Conservation (phyloP, 2,888 invertebrate species). For the Scaptodrosophila latifasciaeformis region DNA sequence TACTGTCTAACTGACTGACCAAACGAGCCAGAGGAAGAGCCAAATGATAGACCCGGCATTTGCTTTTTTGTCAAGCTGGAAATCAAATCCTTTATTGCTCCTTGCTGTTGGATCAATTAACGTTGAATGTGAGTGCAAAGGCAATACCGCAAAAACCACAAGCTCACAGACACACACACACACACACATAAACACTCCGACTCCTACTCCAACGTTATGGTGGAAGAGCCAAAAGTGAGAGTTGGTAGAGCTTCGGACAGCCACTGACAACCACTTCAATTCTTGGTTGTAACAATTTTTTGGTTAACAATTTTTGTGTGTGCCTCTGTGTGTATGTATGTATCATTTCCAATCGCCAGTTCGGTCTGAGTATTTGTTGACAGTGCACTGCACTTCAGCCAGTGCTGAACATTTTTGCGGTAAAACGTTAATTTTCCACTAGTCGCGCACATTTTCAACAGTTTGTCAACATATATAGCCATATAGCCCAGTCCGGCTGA, state of each 20-base stretch:
- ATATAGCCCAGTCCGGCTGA: neutral
- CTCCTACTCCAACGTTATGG: neutral
- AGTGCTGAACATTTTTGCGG: constrained; percentile 53
- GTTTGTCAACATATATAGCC: constrained; percentile 41
- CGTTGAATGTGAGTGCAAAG: constrained; percentile 64
- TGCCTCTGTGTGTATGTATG: constrained; percentile 8
- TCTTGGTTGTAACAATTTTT: constrained; percentile 57
- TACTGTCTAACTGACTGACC: constrained; percentile 6
- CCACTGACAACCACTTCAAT: constrained; percentile 63
- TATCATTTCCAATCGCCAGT: neutral
- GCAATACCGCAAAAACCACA: constrained; percentile 63
- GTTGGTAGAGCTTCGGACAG: constrained; percentile 36
- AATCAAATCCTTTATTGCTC: constrained; percentile 68
- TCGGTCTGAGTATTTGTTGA: constrained; percentile 37
- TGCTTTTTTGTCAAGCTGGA: constrained; percentile 63
- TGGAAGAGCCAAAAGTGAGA: no score
- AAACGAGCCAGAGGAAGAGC: constrained; percentile 13
- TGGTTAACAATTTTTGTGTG: constrained; percentile 49
- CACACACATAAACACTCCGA: neutral
- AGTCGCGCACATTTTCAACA: constrained; percentile 61
- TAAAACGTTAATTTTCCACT: constrained; percentile 63
- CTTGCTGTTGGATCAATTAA: constrained; percentile 66
- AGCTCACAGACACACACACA: constrained; percentile 24
- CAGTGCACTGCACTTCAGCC: constrained; percentile 57
- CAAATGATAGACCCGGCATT: constrained; percentile 28